A percentile compares a stretch with the other conserved stretches of the same genome.
These are phyloP conservation scores for Cinclus mexicanus DNA, from an alignment of 2,113 vertebrate species.

Conservation along the genomic window DNA sequence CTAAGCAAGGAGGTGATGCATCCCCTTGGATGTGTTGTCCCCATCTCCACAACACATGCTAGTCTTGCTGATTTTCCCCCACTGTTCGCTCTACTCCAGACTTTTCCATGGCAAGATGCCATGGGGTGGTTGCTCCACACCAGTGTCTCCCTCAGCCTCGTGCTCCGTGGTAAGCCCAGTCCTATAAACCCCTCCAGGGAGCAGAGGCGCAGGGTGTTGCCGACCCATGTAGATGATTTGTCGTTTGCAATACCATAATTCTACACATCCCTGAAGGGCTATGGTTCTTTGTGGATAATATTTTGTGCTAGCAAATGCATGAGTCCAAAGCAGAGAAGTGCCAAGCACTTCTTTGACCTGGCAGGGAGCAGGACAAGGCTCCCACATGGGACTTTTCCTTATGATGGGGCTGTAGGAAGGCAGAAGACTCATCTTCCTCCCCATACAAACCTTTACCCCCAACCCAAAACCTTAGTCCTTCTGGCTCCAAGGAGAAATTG, in stretches of 20 bases:
- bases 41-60: fast-evolving
- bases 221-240: fast-evolving
- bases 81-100: not conserved
- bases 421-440: not conserved
- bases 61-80: fast-evolving
- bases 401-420: not conserved
- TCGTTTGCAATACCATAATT: not conserved
- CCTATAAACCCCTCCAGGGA: not conserved
- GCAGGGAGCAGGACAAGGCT: not conserved
- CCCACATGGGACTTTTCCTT: not conserved
- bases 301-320: fast-evolving
- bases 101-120: fast-evolving
- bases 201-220: not conserved
- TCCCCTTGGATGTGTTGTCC: fast-evolving
- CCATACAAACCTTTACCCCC: not conserved
- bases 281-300: not conserved
- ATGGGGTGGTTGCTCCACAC: not conserved
- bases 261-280: not conserved
- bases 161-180: fast-evolving
- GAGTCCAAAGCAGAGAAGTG: not conserved
- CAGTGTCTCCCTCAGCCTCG: fast-evolving
- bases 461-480: not conserved
- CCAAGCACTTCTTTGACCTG: fast-evolving
- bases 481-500: not conserved
- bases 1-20: too few relatives aligned